Evolutionary conservation across 2,888 invertebrate species (phyloP), one percentile per base, ranked within the genome.

Genomic region (Calameuta pallipes): DNA sequence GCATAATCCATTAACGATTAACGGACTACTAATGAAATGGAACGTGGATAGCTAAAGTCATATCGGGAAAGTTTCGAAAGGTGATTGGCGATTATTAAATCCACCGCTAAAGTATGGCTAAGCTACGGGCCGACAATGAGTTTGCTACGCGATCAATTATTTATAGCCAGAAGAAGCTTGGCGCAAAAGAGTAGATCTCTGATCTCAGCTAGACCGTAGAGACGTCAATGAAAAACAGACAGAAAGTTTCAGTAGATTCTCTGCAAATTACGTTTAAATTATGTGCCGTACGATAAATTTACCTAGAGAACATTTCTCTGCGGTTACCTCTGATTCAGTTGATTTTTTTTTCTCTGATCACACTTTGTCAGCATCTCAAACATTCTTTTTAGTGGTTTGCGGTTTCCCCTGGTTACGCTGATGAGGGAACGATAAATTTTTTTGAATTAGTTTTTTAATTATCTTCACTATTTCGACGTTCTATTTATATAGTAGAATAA

Each of bases 21-120:
- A 84, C 84, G 79, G 85, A 85, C 75, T 83, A 75, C 81, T 85
- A 85, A 85, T 85, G 84, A 83, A 85, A 85, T 80, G 80, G 80
- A 83, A 80, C 79, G 71, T 37, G 23, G 23, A 23, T 56, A 9
- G 23, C 23, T 56, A 23, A 56, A 2, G 23, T 56, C 23, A 56
- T 56, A 56, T 56, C 23, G 9, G 56, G 23, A 23, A 23, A 56
- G 56, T 23, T 56, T 23, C 9, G 56, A 56, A 56, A 56, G 23
- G 23, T 23, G 6, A 56, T 23, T 56, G 23, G 15, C 56, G 56
- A 9, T 56, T 56, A 23, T 23, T 56, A 56, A 56, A 23, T 56
- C 9, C 9, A 56, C 23, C 56, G 1, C 56, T 23, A 56, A 56
- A 56, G 23, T 56, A 56, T 56, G 9, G 56, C 2, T 9, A 56